phyloP scores from a whole-genome alignment of 2,888 invertebrate genomes.

The Lasioglossum marginatum region DNA sequence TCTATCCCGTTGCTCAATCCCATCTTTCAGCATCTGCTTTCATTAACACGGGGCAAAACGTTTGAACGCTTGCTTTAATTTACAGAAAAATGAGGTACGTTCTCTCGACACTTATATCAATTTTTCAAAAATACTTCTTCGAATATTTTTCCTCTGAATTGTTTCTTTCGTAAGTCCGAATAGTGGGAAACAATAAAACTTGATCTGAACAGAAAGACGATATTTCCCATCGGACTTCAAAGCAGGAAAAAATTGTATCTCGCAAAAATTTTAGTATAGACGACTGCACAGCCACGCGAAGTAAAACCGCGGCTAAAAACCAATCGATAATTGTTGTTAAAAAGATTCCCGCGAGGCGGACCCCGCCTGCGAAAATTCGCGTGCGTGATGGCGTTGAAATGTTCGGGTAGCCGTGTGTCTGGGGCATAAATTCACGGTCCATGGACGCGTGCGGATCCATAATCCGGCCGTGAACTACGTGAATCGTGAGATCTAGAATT shows the following conservation, averaged over 20 bases:
- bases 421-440: not conserved
- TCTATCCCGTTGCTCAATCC: not conserved
- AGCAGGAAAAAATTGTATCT: not conserved
- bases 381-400: not conserved
- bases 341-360: not conserved
- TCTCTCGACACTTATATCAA: no score
- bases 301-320: not conserved
- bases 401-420: not conserved
- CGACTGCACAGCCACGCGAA: not conserved
- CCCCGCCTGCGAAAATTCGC: not conserved
- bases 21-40: not conserved
- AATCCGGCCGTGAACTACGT: not conserved
- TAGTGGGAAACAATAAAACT: not conserved
- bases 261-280: not conserved
- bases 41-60: not conserved
- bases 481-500: conserved; percentile 28
- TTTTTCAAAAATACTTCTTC: no score
- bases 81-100: not conserved
- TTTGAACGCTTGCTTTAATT: not conserved
- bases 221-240: no score
- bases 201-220: not conserved
- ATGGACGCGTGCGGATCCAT: not conserved
- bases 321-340: not conserved
- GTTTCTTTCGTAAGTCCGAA: no score
- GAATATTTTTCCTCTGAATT: no score